Base-by-base conservation (phyloP, 1,140 invertebrate genomes). In the Ridgeia piscesae region DNA sequence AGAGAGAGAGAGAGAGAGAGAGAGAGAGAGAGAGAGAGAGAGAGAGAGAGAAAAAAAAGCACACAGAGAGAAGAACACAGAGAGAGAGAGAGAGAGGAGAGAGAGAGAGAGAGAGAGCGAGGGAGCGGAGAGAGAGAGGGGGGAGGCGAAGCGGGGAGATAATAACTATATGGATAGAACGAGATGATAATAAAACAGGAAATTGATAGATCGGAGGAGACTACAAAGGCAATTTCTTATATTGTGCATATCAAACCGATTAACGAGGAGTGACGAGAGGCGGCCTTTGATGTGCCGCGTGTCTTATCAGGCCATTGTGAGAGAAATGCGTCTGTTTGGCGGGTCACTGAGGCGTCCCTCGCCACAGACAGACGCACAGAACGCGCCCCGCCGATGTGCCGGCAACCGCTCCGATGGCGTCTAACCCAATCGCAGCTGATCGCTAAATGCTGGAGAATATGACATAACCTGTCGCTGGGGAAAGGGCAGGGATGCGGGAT, bases 1-100 rank as follows among this genome's bases (percentile, higher is more conserved):
- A 92, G 89, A 92, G 89, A 34, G 48, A 92, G 89, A 92, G 89
- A 92, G 48, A 92, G 90, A 91, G n/a, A 88, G 92, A 91, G 89
- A 91, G n/a, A 91, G 88, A 33, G 89, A 92, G 33, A 91, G 34
- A 58, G 35, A 34, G 34, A 48, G 35, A 58, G 91, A 91, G 35
- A 27, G 91, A 42, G 91, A 91, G 11, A 9, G 14, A 11, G 91
- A 17, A 89, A 89, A 89, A 89, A 42, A 42, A 42, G 42, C 34
- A 35, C 34, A 35, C 34, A 42, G 91, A 91, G 91, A 27, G 91
- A 91, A 35, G 42, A 34, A 42, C 34, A 35, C 34, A 35, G 34
- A 42, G 34, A 42, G 91, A 42, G 91, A 42, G 91, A 35, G 91
- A 35, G 91, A 42, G 91, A 91, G 34, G 91, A 27, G 91, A 91